Evolutionary conservation across 2,888 invertebrate species (phyloP).

Genomic region (Rhodophaea formosa): DNA sequence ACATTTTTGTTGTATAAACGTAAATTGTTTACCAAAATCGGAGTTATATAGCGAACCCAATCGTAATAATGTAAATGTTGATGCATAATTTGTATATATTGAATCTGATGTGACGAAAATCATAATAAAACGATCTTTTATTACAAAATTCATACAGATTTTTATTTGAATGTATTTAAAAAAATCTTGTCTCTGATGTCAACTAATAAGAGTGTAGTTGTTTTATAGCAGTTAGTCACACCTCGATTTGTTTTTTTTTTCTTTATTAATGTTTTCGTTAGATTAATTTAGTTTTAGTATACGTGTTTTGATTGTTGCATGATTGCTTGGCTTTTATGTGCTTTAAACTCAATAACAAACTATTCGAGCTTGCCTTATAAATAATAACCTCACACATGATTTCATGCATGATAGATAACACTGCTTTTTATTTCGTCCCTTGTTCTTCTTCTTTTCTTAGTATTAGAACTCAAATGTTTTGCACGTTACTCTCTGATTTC

Average conservation of each 20-base stretch:
- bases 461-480: slow-evolving; percentile 18
- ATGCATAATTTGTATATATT: slow-evolving; percentile 79
- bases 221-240: slow-evolving; percentile 55
- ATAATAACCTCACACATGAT: slow-evolving; percentile 28
- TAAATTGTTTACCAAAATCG: slow-evolving; percentile 54
- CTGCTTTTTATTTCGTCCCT: background rate
- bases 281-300: slow-evolving; percentile 36
- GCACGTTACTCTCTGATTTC: slow-evolving; percentile 60
- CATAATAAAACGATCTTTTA: slow-evolving; percentile 75
- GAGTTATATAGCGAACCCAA: slow-evolving; percentile 56
- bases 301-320: slow-evolving; percentile 49
- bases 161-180: slow-evolving; percentile 54
- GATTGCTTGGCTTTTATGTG: slow-evolving; percentile 53
- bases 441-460: background rate
- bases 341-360: slow-evolving; percentile 37
- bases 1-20: slow-evolving; percentile 59
- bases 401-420: slow-evolving; percentile 26
- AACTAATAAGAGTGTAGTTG: slow-evolving; percentile 24
- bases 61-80: slow-evolving; percentile 76
- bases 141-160: slow-evolving; percentile 68
- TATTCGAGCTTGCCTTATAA: slow-evolving; percentile 38
- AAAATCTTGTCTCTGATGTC: slow-evolving; percentile 73
- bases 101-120: slow-evolving; percentile 73
- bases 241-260: slow-evolving; percentile 36
- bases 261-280: slow-evolving; percentile 41